These are phyloP conservation scores for Hypercompe scribonia DNA, from an alignment of 2,888 invertebrate genomes.

Conservation along the genomic window DNA sequence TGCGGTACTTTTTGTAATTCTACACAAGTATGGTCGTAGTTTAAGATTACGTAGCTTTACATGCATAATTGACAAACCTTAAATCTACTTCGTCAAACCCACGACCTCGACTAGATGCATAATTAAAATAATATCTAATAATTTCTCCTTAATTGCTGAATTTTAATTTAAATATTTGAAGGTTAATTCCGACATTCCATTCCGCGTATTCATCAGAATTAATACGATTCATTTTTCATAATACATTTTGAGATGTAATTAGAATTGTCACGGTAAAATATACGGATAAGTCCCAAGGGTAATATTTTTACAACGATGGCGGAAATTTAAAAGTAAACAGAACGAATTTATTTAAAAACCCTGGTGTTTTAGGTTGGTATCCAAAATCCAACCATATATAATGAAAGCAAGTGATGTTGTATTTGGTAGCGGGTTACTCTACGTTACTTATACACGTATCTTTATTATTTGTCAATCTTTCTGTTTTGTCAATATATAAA, in stretches of 20 bases:
- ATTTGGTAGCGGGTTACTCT: too few species aligned
- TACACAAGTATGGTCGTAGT: background rate
- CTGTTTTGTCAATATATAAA: too few species aligned
- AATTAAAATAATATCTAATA: background rate
- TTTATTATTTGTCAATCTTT: too few species aligned
- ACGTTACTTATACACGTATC: too few species aligned
- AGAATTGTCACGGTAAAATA: background rate
- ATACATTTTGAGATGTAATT: background rate
- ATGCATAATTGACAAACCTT: background rate
- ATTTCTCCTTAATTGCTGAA: background rate
- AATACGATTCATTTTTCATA: background rate
- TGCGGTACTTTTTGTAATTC: background rate
- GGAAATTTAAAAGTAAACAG: background rate
- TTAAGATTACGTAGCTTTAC: background rate
- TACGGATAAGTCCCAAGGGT: background rate
- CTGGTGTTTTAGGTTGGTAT: background rate
- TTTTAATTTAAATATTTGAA: background rate
- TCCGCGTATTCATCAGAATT: background rate
- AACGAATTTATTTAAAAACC: background rate
- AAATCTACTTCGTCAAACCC: background rate
- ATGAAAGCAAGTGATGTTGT: too few species aligned
- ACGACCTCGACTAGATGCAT: background rate
- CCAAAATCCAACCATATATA: background rate
- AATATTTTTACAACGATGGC: background rate
- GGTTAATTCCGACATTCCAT: background rate